phyloP scores from a whole-genome alignment of 2,797 vertebrate species.

The Pantherophis vulpinus region DNA sequence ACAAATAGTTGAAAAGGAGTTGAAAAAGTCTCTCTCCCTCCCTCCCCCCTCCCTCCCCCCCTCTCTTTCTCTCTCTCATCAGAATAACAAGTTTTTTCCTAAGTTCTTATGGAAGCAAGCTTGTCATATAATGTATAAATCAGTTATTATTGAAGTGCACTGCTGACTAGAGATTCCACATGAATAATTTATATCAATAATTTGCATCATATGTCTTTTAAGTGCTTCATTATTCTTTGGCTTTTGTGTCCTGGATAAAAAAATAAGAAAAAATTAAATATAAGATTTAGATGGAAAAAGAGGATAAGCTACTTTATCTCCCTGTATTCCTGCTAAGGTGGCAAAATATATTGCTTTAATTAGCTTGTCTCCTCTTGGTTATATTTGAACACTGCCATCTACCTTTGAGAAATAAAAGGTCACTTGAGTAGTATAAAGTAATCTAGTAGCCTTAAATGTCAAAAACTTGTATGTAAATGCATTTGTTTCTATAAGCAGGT shows the following conservation, averaged over 20 bases:
- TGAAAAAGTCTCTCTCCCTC: not conserved
- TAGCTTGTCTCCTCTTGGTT: not conserved
- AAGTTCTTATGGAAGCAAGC: not conserved
- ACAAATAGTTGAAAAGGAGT: not conserved
- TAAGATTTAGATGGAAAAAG: not conserved
- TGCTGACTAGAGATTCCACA: not conserved
- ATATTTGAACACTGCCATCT: not conserved
- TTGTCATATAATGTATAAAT: not conserved
- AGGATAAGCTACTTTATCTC: not conserved
- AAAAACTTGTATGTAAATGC: not conserved
- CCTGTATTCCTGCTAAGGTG: not conserved
- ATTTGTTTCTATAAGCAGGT: not conserved
- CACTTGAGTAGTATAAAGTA: not conserved
- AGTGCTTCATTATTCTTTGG: not conserved
- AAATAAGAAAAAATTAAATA: not conserved
- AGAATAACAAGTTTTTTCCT: not conserved
- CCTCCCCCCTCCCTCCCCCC: too few relatives aligned
- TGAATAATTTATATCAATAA: not conserved
- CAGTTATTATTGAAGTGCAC: rapidly evolving
- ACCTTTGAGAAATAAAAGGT: not conserved
- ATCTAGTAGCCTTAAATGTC: not conserved
- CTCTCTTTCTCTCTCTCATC: too few relatives aligned
- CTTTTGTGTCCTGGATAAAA: not conserved
- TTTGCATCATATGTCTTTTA: not conserved
- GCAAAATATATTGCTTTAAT: not conserved